A percentile compares a stretch with the other conserved stretches of the same genome.
Conservation (phyloP, 2,797 vertebrate genomes). For the Pipistrellus pipistrellus region DNA sequence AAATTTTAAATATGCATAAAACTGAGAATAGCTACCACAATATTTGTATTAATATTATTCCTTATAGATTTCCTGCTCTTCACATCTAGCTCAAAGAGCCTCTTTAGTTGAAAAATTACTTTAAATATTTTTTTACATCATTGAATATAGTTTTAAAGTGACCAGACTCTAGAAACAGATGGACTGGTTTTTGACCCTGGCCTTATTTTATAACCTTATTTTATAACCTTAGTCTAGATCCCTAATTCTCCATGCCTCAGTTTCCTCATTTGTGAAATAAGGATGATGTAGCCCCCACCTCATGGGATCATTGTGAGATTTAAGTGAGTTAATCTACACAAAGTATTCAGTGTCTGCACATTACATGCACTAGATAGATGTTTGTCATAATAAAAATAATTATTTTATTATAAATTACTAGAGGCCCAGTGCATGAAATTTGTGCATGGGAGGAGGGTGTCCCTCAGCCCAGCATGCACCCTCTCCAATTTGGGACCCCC, state of each 20-base stretch:
- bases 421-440: too few relatives aligned
- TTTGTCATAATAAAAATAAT: slow-evolving; percentile 48
- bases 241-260: neutral
- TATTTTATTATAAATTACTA: slow-evolving; percentile 40
- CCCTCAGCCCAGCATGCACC: too few relatives aligned
- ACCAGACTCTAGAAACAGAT: neutral
- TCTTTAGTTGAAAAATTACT: slow-evolving; percentile 25
- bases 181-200: neutral
- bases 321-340: neutral
- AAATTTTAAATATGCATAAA: slow-evolving; percentile 5
- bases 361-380: neutral
- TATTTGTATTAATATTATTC: neutral
- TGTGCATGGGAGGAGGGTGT: too few relatives aligned
- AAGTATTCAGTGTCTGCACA: neutral
- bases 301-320: neutral
- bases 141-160: neutral
- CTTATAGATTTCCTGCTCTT: slow-evolving; percentile 16
- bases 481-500: too few relatives aligned
- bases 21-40: neutral
- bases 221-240: neutral
- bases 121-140: slow-evolving; percentile 27
- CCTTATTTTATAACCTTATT: neutral
- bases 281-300: neutral
- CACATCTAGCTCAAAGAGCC: neutral
- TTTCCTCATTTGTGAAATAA: slow-evolving; percentile 48